Base-by-base conservation (phyloP, 2,113 vertebrate genomes). In the Zeus faber region DNA sequence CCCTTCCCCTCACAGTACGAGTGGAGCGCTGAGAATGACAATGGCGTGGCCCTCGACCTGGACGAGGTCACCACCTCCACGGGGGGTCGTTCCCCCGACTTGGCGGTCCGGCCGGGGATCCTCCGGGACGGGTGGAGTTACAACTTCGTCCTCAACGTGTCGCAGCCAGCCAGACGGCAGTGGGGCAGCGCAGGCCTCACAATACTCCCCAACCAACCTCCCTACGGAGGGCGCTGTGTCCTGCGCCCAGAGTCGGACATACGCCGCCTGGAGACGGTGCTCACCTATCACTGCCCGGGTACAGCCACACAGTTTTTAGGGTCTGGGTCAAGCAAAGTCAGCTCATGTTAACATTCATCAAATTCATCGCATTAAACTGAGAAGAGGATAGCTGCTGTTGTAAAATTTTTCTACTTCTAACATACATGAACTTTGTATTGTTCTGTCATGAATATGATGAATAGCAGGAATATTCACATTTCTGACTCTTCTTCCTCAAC, bases 271-370 rank as follows among this genome's bases (percentile, higher is more conserved):
- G 85, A 91, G 67, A 87, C 88, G 0, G 51, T 53, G 2, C 76
- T 91, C 48, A 82, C 79, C 33, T 90, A 81, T 55, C 84, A 69
- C 56, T 92, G 91, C 67, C 86, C 87, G 75, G 91, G 91, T 92
- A 73, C 33, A 20, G 41, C 11, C 13, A 24, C 1, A 47, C n/a
- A n/a, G n/a, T n/a, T n/a, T n/a, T n/a, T n/a, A n/a, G n/a, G n/a
- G n/a, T n/a, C n/a, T n/a, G n/a, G n/a, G n/a, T n/a, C n/a, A n/a
- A n/a, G n/a, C n/a, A n/a, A n/a, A n/a, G n/a, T n/a, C n/a, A n/a
- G n/a, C n/a, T n/a, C n/a, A n/a, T n/a, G n/a, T n/a, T n/a, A n/a
- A n/a, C n/a, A n/a, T n/a, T n/a, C n/a, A n/a, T n/a, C n/a, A n/a
- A n/a, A n/a, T n/a, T n/a, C n/a, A n/a, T n/a, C n/a, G n/a, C n/a